These are phyloP conservation scores for Scotopteryx bipunctaria DNA, from an alignment of 2,888 invertebrate genomes.

Conservation along the genomic window DNA sequence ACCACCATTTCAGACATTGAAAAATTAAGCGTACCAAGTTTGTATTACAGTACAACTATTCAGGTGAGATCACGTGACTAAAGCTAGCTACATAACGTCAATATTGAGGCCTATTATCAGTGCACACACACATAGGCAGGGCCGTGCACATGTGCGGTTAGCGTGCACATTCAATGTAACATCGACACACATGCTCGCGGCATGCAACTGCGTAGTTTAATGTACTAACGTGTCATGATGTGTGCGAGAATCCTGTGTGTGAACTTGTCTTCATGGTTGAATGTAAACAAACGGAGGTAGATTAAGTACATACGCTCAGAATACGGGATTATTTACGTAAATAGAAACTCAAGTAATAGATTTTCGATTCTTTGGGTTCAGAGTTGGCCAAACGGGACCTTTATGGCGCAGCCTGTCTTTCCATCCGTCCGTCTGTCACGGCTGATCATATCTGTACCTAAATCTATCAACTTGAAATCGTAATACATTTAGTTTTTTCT, in stretches of 20 bases:
- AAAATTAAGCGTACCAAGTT: constrained; percentile 23
- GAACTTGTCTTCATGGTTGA: constrained; percentile 28
- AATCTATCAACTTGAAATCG: no score
- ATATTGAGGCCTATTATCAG: constrained; percentile 54
- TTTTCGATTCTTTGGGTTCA: no score
- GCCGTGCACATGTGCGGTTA: constrained; percentile 41
- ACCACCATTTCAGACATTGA: constrained; percentile 30
- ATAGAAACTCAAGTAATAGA: no score
- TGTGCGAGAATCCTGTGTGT: constrained; percentile 44
- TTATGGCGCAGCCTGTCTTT: no score
- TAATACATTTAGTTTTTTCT: no score
- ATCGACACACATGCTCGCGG: constrained; percentile 49
- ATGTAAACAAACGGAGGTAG: constrained; percentile 29
- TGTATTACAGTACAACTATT: constrained; percentile 15
- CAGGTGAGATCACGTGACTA: constrained; percentile 36
- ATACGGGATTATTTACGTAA: no score
- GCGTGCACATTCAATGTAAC: constrained; percentile 51
- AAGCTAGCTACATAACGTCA: constrained; percentile 20
- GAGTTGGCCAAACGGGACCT: no score
- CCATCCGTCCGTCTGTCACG: no score
- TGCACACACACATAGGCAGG: constrained; percentile 31
- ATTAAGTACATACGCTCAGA: not conserved
- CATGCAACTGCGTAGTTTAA: constrained; percentile 73
- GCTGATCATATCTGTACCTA: no score
- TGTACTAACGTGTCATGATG: constrained; percentile 48